Evolutionary conservation across 37 sponge, comb jelly and placozoan genomes (phyloP).

Genomic region (Chondrosia reniformis): DNA sequence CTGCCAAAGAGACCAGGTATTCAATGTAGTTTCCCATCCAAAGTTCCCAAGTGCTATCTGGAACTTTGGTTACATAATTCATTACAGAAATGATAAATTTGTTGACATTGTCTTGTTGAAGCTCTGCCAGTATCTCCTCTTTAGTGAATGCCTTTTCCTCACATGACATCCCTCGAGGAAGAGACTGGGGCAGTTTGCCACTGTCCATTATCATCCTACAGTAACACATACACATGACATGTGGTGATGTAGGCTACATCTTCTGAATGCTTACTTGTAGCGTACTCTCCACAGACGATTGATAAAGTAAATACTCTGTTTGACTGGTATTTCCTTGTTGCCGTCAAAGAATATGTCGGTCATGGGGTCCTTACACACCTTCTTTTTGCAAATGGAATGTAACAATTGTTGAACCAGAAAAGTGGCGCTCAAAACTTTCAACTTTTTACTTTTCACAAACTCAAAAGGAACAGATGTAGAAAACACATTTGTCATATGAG

Average conservation of each 20-base stretch:
- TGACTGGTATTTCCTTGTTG: background rate
- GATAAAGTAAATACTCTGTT: conserved; percentile 33
- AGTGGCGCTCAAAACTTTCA: conserved; percentile 17
- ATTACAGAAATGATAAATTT: conserved; percentile 23
- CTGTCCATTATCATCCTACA: conserved; percentile 40
- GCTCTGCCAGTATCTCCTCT: conserved; percentile 10
- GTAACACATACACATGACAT: too few relatives aligned
- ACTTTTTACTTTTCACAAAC: background rate
- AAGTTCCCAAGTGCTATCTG: conserved; percentile 67
- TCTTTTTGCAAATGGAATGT: conserved; percentile 26
- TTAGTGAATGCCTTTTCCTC: background rate
- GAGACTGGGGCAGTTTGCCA: background rate
- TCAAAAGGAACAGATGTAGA: conserved; percentile 32
- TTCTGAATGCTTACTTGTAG: too few relatives aligned
- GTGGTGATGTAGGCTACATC: too few relatives aligned
- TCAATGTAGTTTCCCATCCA: conserved; percentile 87
- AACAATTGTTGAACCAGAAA: conserved; percentile 26
- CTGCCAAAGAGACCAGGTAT: conserved; percentile 44
- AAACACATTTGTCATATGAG: conserved; percentile 42
- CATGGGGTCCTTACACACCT: conserved; percentile 2
- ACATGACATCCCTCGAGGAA: conserved; percentile 2
- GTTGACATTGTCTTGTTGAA: background rate
- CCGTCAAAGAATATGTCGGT: conserved; percentile 9
- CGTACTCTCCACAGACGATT: conserved; percentile 49
- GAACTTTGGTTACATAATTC: conserved; percentile 28